Evolutionary conservation across 2,888 invertebrate species (phyloP).

Genomic region (Drosophila anomalata): DNA sequence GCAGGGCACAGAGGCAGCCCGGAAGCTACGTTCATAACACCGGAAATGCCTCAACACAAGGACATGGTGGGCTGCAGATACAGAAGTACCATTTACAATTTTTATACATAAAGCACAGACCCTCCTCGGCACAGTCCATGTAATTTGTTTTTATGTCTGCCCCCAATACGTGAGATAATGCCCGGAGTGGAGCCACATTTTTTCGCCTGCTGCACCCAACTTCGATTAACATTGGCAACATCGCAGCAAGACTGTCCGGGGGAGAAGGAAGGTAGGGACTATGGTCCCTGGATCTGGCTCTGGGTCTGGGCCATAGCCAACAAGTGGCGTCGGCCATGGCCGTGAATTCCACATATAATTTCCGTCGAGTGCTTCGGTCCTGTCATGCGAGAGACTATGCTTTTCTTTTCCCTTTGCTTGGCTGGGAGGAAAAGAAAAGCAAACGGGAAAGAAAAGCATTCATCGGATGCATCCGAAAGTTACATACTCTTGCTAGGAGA

Average conservation of each 20-base stretch:
- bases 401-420: slow-evolving; percentile 24
- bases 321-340: slow-evolving; percentile 63
- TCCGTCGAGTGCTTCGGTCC: slow-evolving; percentile 39
- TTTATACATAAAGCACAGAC: slow-evolving; percentile 77
- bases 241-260: slow-evolving; percentile 26
- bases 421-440: slow-evolving; percentile 50
- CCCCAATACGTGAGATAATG: slow-evolving; percentile 76
- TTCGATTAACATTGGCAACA: slow-evolving; percentile 79
- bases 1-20: slow-evolving; percentile 40
- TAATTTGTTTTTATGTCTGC: slow-evolving; percentile 79
- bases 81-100: slow-evolving; percentile 79
- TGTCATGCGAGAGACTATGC: slow-evolving; percentile 41
- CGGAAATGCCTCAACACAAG: slow-evolving; percentile 70
- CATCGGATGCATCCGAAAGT: not conserved
- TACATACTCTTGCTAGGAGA: not conserved
- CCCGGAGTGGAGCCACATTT: slow-evolving; percentile 44
- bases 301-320: slow-evolving; percentile 34
- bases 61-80: slow-evolving; percentile 25
- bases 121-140: slow-evolving; percentile 42
- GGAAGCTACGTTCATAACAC: slow-evolving; percentile 73
- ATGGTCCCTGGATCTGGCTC: slow-evolving; percentile 23
- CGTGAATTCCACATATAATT: slow-evolving; percentile 77
- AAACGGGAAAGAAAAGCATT: slow-evolving; percentile 35
- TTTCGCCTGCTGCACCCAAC: slow-evolving; percentile 58
- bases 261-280: slow-evolving; percentile 1